Evolutionary conservation across 2,888 invertebrate genomes (phyloP), one percentile per base, ranked within the genome.

Genomic region (Lagria hirta): DNA sequence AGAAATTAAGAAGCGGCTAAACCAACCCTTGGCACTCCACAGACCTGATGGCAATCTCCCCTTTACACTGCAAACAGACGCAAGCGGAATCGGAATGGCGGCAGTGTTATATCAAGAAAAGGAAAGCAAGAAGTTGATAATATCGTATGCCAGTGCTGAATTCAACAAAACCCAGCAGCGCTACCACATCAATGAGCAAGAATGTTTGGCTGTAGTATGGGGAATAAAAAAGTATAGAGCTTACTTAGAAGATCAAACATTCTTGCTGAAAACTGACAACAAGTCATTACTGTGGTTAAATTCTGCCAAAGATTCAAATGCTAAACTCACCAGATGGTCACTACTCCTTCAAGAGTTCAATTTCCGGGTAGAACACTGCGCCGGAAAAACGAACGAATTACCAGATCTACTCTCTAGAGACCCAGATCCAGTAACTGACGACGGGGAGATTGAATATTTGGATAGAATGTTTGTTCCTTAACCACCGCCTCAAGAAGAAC

Each of bases 161-260:
- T 34, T 51, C 1, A 38, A 5, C n/a, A 20, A 16, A 4, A 8
- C 43, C 0, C 38, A 53, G 13, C 2, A 23, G 8, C 15, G n/a
- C n/a, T n/a, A n/a, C n/a, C n/a, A n/a, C n/a, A 33, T 41, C 4
- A 57, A 56, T 26, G 54, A 55, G 16, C 52, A 48, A 23, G 56
- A 58, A 24, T 52, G 50, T 10, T 18, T 50, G 2, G 51, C 58
- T 1, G 38, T 55, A 1, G 32, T 57, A 7, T 60, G 55, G 57
- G 52, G 51, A 2, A 24, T 54, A 2, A 50, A 52, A 16, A 33
- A 40, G 2, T 58, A 55, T 24, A 40, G 57, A 1, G 51, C 49
- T 2, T 55, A 51, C 26, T 27, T 57, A 15, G 54, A 52, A 18
- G 54, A 46, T 3, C 29, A 38, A 1, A 49, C 22, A 3, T 55